These are phyloP conservation scores for Leptinotarsa undecemlineata DNA, from an alignment of 1,140 invertebrate genomes.

Conservation along the genomic window DNA sequence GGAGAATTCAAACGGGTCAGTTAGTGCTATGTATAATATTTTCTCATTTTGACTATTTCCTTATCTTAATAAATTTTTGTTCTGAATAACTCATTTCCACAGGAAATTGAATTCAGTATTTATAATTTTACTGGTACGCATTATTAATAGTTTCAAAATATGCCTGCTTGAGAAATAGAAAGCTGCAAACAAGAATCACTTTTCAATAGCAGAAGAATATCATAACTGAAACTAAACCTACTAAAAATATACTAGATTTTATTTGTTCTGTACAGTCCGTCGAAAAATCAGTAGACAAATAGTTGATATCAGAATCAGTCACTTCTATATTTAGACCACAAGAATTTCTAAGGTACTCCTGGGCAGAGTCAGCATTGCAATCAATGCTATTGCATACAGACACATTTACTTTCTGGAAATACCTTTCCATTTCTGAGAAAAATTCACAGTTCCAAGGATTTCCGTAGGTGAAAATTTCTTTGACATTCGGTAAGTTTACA, in stretches of 20 bases:
- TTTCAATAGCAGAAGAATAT: neutral
- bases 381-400: conserved; percentile 39
- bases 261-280: neutral
- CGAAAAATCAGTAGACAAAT: neutral
- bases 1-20: no score
- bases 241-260: neutral
- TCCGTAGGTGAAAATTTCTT: conserved; percentile 44
- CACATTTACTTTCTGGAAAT: conserved; percentile 40
- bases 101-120: neutral
- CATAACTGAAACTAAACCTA: neutral
- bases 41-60: neutral
- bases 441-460: conserved; percentile 48
- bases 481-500: conserved; percentile 46
- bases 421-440: conserved; percentile 46
- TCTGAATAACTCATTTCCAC: neutral
- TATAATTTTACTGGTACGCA: neutral
- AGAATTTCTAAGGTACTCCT: neutral
- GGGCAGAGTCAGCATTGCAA: conserved; percentile 26
- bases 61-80: neutral
- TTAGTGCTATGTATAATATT: neutral
- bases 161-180: neutral
- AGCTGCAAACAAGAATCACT: neutral
- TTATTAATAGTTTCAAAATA: neutral
- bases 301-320: neutral
- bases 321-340: neutral